These are phyloP conservation scores for Esox lucius DNA, from an alignment of 2,797 vertebrate genomes.

Conservation along the genomic window DNA sequence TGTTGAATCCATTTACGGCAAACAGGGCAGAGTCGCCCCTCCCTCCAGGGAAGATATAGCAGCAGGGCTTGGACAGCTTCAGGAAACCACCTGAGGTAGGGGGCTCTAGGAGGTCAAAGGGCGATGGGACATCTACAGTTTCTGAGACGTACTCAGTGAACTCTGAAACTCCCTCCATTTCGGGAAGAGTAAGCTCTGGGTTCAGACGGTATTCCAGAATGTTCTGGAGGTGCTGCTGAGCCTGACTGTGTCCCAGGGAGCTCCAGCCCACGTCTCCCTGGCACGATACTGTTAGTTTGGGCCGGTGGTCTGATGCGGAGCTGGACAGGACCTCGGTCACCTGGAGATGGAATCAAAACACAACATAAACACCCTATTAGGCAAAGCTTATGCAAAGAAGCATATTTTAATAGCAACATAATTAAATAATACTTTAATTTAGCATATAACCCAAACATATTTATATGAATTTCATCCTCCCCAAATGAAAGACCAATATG, in stretches of 20 bases:
- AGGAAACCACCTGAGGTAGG: constrained; percentile 98
- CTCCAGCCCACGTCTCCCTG: constrained; percentile 91
- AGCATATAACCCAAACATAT: not conserved
- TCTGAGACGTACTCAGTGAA: constrained; percentile 96
- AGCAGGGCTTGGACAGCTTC: constrained; percentile 97
- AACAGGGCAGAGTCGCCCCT: constrained; percentile 97
- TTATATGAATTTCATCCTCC: not conserved
- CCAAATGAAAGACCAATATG: not conserved
- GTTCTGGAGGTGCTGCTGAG: constrained; percentile 72
- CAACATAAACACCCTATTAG: constrained; percentile 5
- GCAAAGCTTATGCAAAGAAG: constrained; percentile 11
- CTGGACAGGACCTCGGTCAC: constrained; percentile 84
- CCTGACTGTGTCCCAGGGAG: constrained; percentile 80
- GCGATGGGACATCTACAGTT: constrained; percentile 92
- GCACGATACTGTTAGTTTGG: constrained; percentile 89
- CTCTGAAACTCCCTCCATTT: constrained; percentile 95
- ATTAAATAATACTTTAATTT: not conserved
- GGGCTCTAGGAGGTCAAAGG: constrained; percentile 95
- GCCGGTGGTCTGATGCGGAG: constrained; percentile 73
- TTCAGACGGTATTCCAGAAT: constrained; percentile 85
- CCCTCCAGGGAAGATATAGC: constrained; percentile 98
- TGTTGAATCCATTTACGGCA: constrained; percentile 97
- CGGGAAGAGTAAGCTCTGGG: constrained; percentile 82
- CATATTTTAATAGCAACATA: not conserved
- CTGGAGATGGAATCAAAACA: constrained; percentile 63